Evolutionary conservation across 2,888 invertebrate genomes (phyloP).

Genomic region (Ganaspis brasiliensis): DNA sequence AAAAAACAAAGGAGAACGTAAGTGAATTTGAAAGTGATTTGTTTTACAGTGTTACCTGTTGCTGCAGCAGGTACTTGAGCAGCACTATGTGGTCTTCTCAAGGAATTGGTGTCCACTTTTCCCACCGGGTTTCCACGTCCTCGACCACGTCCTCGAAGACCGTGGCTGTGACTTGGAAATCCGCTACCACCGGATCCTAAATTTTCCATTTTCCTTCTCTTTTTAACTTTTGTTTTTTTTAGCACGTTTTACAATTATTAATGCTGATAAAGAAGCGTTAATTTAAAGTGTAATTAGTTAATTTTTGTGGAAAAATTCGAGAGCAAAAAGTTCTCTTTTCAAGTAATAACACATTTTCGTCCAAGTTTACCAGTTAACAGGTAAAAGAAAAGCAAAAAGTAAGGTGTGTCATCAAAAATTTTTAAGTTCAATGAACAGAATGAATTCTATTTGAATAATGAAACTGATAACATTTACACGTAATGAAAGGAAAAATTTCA

Average conservation of each 20-base stretch:
- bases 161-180: conserved; percentile 62
- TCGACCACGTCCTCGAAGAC: conserved; percentile 63
- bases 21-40: not conserved
- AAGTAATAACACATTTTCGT: not conserved
- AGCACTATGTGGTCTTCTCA: conserved; percentile 69
- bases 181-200: conserved; percentile 66
- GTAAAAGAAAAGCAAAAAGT: not conserved
- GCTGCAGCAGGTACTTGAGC: conserved; percentile 45
- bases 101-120: conserved; percentile 59
- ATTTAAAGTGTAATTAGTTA: not conserved
- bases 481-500: not conserved
- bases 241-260: not conserved
- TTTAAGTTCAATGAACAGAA: not conserved
- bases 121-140: conserved; percentile 63
- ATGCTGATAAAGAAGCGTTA: not conserved
- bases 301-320: not conserved
- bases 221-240: not conserved
- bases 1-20: not conserved
- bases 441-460: too few species aligned
- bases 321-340: not conserved
- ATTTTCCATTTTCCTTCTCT: conserved; percentile 75
- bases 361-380: not conserved
- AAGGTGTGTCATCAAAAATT: not conserved
- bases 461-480: not conserved
- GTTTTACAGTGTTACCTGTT: conserved; percentile 36